These are phyloP conservation scores for Chrysochloris asiatica DNA, from an alignment of 2,113 vertebrate species.

Conservation along the genomic window DNA sequence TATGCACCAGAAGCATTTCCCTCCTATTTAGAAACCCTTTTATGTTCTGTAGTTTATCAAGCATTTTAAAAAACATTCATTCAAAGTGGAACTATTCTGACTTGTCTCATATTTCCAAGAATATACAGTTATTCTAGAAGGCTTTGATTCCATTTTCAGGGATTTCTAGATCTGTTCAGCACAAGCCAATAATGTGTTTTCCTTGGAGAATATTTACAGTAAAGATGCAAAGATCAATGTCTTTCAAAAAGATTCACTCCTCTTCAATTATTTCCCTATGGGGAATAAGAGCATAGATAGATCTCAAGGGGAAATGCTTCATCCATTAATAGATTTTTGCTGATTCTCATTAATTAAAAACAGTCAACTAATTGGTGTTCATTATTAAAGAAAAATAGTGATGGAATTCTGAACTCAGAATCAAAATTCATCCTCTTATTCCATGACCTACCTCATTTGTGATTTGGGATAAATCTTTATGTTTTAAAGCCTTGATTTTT, in stretches of 20 bases:
- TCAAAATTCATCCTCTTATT: neutral
- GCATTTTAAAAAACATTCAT: conserved; percentile 53
- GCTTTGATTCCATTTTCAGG: conserved; percentile 51
- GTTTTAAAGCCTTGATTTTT: too few species aligned
- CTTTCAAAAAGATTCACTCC: conserved; percentile 55
- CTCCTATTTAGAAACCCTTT: conserved; percentile 53
- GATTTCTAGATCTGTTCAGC: conserved; percentile 44
- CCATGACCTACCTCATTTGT: neutral
- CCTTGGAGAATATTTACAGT: conserved; percentile 37
- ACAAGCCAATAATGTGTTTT: conserved; percentile 43
- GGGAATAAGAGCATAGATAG: conserved; percentile 22
- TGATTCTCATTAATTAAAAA: neutral
- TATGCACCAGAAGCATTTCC: conserved; percentile 28
- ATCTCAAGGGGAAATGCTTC: conserved; percentile 33
- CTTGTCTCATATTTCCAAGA: conserved; percentile 52
- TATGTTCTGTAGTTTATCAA: conserved; percentile 41
- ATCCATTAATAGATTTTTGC: neutral
- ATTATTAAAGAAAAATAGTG: neutral
- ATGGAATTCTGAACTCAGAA: neutral
- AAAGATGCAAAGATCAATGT: conserved; percentile 46
- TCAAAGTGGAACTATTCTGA: conserved; percentile 20
- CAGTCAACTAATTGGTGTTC: neutral
- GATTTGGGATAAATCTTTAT: neutral
- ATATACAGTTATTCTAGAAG: conserved; percentile 42
- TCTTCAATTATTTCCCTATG: conserved; percentile 21